Evolutionary conservation across 2,888 invertebrate genomes (phyloP).

Genomic region (Ptycholaimellus sp.): DNA sequence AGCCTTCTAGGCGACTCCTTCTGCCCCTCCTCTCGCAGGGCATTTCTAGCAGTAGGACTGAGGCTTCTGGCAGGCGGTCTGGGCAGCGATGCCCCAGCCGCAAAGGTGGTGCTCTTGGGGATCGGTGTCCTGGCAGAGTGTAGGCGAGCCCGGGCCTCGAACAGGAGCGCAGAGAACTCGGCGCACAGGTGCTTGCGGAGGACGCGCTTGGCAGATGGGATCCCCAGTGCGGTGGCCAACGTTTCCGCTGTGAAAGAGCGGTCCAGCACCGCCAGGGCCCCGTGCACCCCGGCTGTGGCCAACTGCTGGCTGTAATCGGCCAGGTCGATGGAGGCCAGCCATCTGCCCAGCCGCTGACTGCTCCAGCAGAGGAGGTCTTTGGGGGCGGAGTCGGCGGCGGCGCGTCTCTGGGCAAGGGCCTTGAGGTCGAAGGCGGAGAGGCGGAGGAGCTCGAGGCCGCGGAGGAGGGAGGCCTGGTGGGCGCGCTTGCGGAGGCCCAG

Average conservation of each 20-base stretch:
- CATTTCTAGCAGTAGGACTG: neutral
- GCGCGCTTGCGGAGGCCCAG: conserved; percentile 72
- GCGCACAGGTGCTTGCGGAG: conserved; percentile 67
- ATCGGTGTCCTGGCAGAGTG: no score
- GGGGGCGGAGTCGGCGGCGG: conserved; percentile 62
- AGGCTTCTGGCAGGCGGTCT: no score
- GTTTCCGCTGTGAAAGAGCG: conserved; percentile 80
- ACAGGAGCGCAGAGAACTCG: conserved; percentile 64
- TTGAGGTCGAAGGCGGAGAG: conserved; percentile 60
- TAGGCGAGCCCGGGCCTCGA: conserved; percentile 50
- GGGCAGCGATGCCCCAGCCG: no score
- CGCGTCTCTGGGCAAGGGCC: conserved; percentile 9
- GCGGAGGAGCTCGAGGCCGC: conserved; percentile 67
- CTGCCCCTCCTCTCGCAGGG: no score
- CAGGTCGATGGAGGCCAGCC: conserved; percentile 2
- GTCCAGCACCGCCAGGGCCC: conserved; percentile 70
- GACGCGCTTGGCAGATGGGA: conserved; percentile 72
- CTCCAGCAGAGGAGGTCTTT: conserved; percentile 85
- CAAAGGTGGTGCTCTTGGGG: no score
- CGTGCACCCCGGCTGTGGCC: conserved; percentile 68
- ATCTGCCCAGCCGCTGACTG: conserved; percentile 41
- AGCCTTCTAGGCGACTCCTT: no score
- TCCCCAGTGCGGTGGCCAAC: conserved; percentile 63
- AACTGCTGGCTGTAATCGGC: conserved; percentile 60
- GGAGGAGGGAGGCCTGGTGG: conserved; percentile 75